phyloP scores from a whole-genome alignment of 2,797 vertebrate genomes.

The Brachymystax lenok region DNA sequence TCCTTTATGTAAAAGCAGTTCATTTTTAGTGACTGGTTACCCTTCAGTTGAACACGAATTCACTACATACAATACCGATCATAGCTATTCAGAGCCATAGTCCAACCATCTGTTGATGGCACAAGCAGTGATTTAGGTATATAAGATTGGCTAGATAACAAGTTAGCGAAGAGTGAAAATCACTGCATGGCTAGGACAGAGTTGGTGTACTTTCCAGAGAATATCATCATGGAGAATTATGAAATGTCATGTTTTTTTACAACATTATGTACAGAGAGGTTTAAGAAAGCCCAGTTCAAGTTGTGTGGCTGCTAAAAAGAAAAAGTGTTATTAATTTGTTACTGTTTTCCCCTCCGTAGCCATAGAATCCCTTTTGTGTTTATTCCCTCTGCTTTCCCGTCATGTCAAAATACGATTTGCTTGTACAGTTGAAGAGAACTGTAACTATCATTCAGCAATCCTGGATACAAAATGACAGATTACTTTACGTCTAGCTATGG shows the following conservation, averaged over 20 bases:
- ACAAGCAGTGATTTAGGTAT: neutral
- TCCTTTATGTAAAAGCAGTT: constrained; percentile 31
- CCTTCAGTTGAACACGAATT: constrained; percentile 47
- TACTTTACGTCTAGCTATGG: constrained; percentile 34
- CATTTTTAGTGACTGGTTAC: constrained; percentile 28
- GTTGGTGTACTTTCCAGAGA: neutral
- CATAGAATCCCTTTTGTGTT: constrained; percentile 22
- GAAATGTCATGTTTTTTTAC: constrained; percentile 6
- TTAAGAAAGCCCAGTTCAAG: constrained; percentile 42
- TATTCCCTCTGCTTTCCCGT: constrained; percentile 25
- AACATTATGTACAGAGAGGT: neutral
- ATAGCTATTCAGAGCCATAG: neutral
- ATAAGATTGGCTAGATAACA: neutral
- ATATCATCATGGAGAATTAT: neutral
- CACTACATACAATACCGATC: neutral
- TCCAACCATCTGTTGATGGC: constrained; percentile 10
- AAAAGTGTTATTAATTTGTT: constrained; percentile 33
- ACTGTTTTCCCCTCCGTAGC: constrained; percentile 24
- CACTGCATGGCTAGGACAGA: neutral
- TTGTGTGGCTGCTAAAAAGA: constrained; percentile 27
- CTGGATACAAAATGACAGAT: constrained; percentile 21
- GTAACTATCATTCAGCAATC: constrained; percentile 24
- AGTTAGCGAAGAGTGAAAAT: constrained; percentile 11
- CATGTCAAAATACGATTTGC: neutral
- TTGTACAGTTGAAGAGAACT: constrained; percentile 30